Evolutionary conservation across 1,140 invertebrate species (phyloP).

Genomic region (Gryllus bimaculatus): DNA sequence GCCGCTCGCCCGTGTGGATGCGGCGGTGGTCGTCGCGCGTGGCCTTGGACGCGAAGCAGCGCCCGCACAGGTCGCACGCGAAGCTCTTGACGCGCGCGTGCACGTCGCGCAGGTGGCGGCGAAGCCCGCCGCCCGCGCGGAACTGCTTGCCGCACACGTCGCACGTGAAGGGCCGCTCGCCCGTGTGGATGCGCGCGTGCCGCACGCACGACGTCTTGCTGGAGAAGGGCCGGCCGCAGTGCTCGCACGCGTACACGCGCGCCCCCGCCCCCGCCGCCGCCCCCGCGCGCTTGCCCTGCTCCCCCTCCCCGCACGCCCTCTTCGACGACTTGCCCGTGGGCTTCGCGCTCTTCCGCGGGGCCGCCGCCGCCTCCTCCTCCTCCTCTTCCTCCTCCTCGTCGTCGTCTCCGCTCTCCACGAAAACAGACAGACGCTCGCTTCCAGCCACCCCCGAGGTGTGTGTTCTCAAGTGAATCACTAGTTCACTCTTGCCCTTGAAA

Average conservation of each 20-base stretch:
- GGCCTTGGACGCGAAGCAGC: conserved; percentile 41
- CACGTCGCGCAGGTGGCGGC: conserved; percentile 50
- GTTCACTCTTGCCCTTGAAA: too few species aligned
- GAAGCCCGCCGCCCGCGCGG: conserved; percentile 49
- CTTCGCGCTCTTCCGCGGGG: too few species aligned
- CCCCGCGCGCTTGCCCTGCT: neutral
- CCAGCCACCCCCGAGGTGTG: too few species aligned
- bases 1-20: conserved; percentile 52
- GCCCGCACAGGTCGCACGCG: conserved; percentile 43
- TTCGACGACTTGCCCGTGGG: too few species aligned
- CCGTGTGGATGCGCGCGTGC: conserved; percentile 47
- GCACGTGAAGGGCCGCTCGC: conserved; percentile 32
- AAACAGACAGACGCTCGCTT: too few species aligned
- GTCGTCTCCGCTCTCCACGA: too few species aligned
- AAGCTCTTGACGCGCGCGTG: conserved; percentile 51
- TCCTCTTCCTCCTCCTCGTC: neutral
- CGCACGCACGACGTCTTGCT: conserved; percentile 13
- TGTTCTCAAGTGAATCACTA: too few species aligned
- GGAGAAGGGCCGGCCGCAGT: conserved; percentile 12
- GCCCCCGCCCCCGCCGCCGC: neutral
- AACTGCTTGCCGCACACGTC: conserved; percentile 44
- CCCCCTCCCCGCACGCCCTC: too few species aligned
- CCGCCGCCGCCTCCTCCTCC: neutral
- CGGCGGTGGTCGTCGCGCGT: conserved; percentile 43
- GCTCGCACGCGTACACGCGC: neutral